Evolutionary conservation across 1,140 invertebrate genomes (phyloP).

Genomic region (Spodoptera frugiperda): DNA sequence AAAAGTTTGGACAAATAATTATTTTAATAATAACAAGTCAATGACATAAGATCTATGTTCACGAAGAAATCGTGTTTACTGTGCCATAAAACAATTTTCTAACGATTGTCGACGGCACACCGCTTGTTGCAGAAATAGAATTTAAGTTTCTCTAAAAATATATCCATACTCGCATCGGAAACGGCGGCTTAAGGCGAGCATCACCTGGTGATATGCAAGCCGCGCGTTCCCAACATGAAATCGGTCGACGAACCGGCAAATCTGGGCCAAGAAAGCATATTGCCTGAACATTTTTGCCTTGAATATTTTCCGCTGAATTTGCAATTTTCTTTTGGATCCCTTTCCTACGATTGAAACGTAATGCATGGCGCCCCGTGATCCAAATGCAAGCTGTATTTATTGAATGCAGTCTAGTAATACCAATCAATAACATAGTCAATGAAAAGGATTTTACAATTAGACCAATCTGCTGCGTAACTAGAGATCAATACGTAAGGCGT

Average conservation of each 20-base stretch:
- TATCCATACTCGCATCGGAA: conserved; percentile 64
- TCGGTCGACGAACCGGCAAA: conserved; percentile 79
- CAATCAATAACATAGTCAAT: background rate
- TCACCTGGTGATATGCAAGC: conserved; percentile 69
- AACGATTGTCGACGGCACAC: conserved; percentile 50
- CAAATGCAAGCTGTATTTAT: background rate
- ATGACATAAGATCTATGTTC: conserved; percentile 9
- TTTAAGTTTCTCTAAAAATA: conserved; percentile 69
- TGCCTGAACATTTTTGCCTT: conserved; percentile 68
- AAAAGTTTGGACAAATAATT: conserved; percentile 14
- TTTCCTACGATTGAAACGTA: conserved; percentile 33
- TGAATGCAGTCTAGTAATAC: no score
- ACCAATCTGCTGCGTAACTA: conserved; percentile 13
- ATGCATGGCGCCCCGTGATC: background rate
- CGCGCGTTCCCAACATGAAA: conserved; percentile 70
- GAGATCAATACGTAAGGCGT: conserved; percentile 46
- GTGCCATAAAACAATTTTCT: conserved; percentile 54
- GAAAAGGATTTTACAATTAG: conserved; percentile 12
- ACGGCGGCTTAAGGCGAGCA: conserved; percentile 66
- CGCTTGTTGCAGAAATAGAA: conserved; percentile 66
- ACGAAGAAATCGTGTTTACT: conserved; percentile 41
- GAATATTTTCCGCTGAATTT: conserved; percentile 54
- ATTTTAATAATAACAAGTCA: conserved; percentile 8
- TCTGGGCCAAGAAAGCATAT: conserved; percentile 77
- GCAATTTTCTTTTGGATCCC: conserved; percentile 45